Base-by-base conservation (phyloP, 1,140 invertebrate genomes). In the Cotesia chilonis region DNA sequence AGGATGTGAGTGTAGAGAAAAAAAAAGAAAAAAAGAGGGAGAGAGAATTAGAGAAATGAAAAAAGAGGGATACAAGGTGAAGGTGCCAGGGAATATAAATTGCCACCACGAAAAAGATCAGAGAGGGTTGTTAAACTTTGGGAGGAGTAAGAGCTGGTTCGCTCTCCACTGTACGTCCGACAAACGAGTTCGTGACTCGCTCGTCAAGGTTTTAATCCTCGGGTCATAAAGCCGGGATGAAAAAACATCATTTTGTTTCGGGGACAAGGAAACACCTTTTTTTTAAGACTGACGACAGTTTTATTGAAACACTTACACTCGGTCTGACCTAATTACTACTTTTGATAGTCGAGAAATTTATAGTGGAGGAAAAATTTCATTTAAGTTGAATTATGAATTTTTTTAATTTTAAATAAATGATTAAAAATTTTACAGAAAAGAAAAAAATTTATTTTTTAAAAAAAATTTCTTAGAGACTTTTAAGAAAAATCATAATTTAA, bases 101-200 rank as follows among this genome's bases (percentile, higher is more conserved):
- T 72, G 71, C 71, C 71, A 68, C 64, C 57, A n/a, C 71, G 35
- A 37, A 63, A 47, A 35, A 74, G 52, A 67, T 12, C 7, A 70
- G 67, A 36, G 59, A 72, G 38, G 36, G 59, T 59, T 36, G 37
- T 67, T 63, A 54, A 73, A 66, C 47, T 7, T 35, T 64, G 35
- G 54, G 38, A 68, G n/a, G 66, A 37, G 54, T 41, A 71, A 61
- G 66, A 63, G 52, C 28, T 59, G 65, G 41, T 47, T 47, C 5
- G 41, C 41, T 47, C 41, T 6, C 6, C 41, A 9, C 6, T 47
- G 10, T 47, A 47, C 76, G 74, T 77, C 74, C 74, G 75, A 81
- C 79, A 82, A 82, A 81, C 79, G 77, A 82, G 81, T 80, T 80
- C 78, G 76, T 75, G 77, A 79, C 75, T 80, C 76, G 74, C 69